Conservation (phyloP, 2,888 invertebrate genomes). For the Lithophane leautieri region DNA sequence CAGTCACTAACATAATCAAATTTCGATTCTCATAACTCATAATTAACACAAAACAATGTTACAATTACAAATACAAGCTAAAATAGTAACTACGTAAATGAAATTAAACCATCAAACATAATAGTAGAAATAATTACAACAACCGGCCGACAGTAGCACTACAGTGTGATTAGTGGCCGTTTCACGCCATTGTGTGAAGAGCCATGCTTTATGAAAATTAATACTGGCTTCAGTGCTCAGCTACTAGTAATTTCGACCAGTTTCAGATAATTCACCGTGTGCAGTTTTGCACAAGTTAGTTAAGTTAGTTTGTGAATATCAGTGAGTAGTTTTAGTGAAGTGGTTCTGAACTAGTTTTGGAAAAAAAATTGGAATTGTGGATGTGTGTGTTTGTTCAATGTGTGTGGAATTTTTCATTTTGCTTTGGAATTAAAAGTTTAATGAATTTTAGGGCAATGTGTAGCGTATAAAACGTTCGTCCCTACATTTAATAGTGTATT, state of each 20-base stretch:
- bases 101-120: slow-evolving; percentile 48
- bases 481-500: too few species aligned
- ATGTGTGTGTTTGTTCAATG: background rate
- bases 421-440: background rate
- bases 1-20: slow-evolving; percentile 8
- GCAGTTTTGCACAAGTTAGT: slow-evolving; percentile 2
- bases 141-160: slow-evolving; percentile 15
- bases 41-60: slow-evolving; percentile 17
- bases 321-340: background rate
- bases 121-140: slow-evolving; percentile 40
- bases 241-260: slow-evolving; percentile 18
- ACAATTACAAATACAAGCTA: slow-evolving; percentile 16
- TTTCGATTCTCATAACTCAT: slow-evolving; percentile 5
- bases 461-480: background rate
- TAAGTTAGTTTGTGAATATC: slow-evolving; percentile 7
- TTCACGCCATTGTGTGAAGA: slow-evolving; percentile 44
- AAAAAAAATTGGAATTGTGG: background rate
- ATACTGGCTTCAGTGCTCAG: slow-evolving; percentile 37
- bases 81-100: slow-evolving; percentile 43
- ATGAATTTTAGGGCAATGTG: background rate
- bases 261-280: slow-evolving; percentile 22
- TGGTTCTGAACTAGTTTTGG: background rate
- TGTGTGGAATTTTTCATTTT: background rate
- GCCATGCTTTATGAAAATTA: slow-evolving; percentile 52
- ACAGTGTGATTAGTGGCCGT: slow-evolving; percentile 43